These are phyloP conservation scores for Kryptopterus vitreolus DNA, from an alignment of 2,797 vertebrate species.

Conservation along the genomic window DNA sequence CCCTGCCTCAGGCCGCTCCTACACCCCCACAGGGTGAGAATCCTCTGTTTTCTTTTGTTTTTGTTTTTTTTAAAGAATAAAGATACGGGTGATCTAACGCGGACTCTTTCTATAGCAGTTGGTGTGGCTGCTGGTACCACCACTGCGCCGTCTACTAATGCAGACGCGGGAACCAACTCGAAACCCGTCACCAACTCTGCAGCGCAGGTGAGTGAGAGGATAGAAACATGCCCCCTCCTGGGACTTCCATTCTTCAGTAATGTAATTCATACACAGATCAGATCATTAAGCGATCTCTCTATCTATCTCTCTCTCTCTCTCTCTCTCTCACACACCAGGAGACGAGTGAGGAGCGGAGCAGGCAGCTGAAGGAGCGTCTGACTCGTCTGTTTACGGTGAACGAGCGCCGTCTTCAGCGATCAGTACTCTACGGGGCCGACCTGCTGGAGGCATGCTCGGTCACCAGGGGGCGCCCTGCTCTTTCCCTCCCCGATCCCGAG, in stretches of 20 bases:
- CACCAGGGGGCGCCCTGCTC: slow-evolving; percentile 41
- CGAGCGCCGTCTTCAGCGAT: slow-evolving; percentile 81
- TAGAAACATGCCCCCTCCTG: neutral
- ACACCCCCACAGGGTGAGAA: slow-evolving; percentile 80
- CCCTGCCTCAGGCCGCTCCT: slow-evolving; percentile 70
- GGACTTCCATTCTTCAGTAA: neutral
- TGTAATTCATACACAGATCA: neutral
- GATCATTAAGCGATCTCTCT: neutral
- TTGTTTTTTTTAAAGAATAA: neutral
- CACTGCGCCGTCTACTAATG: slow-evolving; percentile 44
- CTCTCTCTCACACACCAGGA: slow-evolving; percentile 73
- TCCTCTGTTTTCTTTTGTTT: neutral
- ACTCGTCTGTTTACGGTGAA: slow-evolving; percentile 83
- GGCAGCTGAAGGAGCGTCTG: slow-evolving; percentile 84
- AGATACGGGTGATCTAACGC: neutral
- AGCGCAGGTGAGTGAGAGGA: slow-evolving; percentile 63
- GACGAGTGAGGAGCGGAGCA: slow-evolving; percentile 80
- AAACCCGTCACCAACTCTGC: slow-evolving; percentile 58
- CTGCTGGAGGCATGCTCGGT: slow-evolving; percentile 79
- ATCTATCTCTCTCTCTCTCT: neutral
- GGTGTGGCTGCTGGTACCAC: slow-evolving; percentile 62
- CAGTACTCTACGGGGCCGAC: slow-evolving; percentile 87
- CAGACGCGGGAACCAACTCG: slow-evolving; percentile 36
- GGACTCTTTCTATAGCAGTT: slow-evolving; percentile 51
- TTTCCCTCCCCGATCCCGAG: slow-evolving; percentile 52